Base-by-base conservation (phyloP, 2,113 vertebrate genomes). In the Cyanoderma ruficeps region DNA sequence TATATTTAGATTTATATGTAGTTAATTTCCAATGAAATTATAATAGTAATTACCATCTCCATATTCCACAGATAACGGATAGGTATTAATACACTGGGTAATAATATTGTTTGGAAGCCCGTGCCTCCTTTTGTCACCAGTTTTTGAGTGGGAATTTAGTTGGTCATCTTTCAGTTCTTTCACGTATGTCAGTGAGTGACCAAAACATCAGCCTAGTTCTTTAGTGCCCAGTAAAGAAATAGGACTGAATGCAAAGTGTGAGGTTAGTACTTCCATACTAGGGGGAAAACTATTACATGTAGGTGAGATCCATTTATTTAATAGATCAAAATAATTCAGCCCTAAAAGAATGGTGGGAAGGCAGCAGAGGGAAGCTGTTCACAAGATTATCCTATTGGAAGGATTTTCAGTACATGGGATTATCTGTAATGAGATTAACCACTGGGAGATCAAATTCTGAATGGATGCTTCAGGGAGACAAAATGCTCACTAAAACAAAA, bases 401-500 rank as follows among this genome's bases (percentile, higher is more conserved):
- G 56, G 92, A 92, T 90, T 96, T 97, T 96, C 90, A 78, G 79
- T 96, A 95, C 90, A 90, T 80, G 71, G 92, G 94, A 96, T 97
- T 96, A 96, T 96, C 82, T 94, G 71, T 97, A 97, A 97, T 95
- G 87, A 94, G 96, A 95, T 97, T 96, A 97, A 91, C 90, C 79
- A 90, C 94, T 90, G 64, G 82, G 94, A 94, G 90, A 96, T 90
- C 78, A 95, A 90, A 86, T 95, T 86, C 68, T 96, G 94, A 96
- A 94, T 86, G 75, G 68, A 75, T 96, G 64, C 56, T 94, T 93
- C 79, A 86, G 68, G 37, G 88, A 92, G 64, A 88, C 27, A 93
- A 96, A 95, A 88, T 90, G 37, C 60, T 47, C 88, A 53, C 79
- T 96, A 90, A 96, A 95, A 96, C 96, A 96, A 97, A 95, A 96